Base-by-base conservation (phyloP, 2,113 vertebrate genomes). In the Aegypius monachus region DNA sequence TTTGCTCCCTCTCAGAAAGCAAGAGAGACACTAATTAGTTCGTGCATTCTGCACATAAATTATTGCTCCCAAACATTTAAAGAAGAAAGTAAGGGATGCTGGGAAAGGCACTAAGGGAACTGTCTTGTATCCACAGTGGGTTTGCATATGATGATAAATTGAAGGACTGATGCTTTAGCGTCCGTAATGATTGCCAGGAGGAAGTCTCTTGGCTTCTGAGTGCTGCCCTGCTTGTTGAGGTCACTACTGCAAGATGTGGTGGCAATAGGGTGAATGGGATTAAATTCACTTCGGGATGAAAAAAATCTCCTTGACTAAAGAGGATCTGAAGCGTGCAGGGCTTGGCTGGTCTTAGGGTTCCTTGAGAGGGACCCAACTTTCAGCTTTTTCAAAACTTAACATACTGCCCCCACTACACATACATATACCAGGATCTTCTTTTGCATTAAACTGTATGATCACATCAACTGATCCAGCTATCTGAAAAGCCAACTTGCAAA, bases 1-100 rank as follows among this genome's bases (percentile, higher is more conserved):
- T 75, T 84, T 89, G 92, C 88, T 92, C 48, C 59, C 20, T 81
- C 50, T 71, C 92, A 62, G 91, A 93, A 96, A 88, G 61, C 81
- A 66, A 70, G 53, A 89, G 67, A 55, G 42, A 67, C 21, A 55
- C 62, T 96, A 94, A 97, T 97, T 95, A 95, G 67, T 94, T 95
- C 59, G 88, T 85, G 72, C 50, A 40, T 84, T 71, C 67, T 90
- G 78, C 80, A 86, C 81, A 70, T 88, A 70, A 95, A 96, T 96
- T 86, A 84, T 43, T 84, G 48, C 45, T 95, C 65, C 68, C 65
- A 74, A 86, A 96, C 40, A 65, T 5, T 42, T 71, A 56, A 78
- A 83, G 61, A 59, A 83, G 85, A 56, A 82, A 0, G 6, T 11
- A 36, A 48, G 32, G 29, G 59, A 32, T 68, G 56, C 25, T 86